Evolutionary conservation across 2,113 vertebrate species (phyloP), one percentile per base, ranked within the genome.

Genomic region (Oreotrochilus melanogaster): DNA sequence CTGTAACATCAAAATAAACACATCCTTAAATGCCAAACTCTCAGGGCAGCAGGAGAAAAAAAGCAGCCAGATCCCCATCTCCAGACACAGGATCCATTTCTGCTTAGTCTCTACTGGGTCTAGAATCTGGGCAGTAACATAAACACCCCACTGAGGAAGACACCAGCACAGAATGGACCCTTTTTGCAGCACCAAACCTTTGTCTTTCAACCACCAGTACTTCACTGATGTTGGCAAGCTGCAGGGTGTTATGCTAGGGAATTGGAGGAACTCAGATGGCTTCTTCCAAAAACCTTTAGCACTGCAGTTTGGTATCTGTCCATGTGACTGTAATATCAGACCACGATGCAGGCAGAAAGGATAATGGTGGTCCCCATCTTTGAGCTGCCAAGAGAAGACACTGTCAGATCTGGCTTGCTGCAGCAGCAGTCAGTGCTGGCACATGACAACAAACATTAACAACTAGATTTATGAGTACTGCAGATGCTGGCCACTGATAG

Each of bases 91-190:
- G 43, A 64, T 12, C 43, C 45, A 33, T 65, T 58, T 90, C 61
- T 74, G 17, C 61, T 66, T 48, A 28, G n/a, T 50, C 56, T 50
- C 62, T 53, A 8, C 51, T n/a, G 9, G 30, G 56, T 43, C 56
- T 89, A 83, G 81, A 73, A 33, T 37, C 12, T 54, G 37, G 8
- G 8, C 30, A 23, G 31, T 70, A 65, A 78, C 23, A 30, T 31
- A 58, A 83, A 73, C n/a, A 54, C 11, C 14, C 22, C 57, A 31
- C 67, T 10, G 62, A 64, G 60, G 45, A 90, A 51, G 30, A 76
- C 7, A 31, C 5, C 0, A 0, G 22, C 22, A 50, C 22, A 65
- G 31, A 47, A 60, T 10, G 24, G 18, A 25, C n/a, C 11, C 30
- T 64, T 79, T 84, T 42, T 80, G 21, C 0, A 2, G 18, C 17